Evolutionary conservation across 1,140 invertebrate species (phyloP), one percentile per base, ranked within the genome.

Genomic region (Varroa destructor): DNA sequence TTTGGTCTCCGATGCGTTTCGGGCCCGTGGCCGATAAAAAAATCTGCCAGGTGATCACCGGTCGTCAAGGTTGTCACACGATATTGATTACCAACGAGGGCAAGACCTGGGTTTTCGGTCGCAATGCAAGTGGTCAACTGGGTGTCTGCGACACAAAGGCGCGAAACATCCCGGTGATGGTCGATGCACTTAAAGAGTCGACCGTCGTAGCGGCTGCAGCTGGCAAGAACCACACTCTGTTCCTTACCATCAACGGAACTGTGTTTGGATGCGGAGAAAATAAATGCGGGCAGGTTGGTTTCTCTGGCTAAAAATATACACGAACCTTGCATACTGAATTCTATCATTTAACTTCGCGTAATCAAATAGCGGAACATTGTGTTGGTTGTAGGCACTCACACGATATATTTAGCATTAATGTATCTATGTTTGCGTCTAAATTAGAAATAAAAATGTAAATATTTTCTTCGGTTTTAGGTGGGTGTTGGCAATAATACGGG

Each of bases 231-330:
- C 93, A 96, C 77, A 89, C 90, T 1, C 81, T 95, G 0, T 90
- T 95, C 77, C 83, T 95, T 0, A 91, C 91, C 75, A 87, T 87
- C 85, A 81, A 74, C 37, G 92, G 92, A 43, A 84, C 85, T 43
- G 90, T 94, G 0, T 94, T 88, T 78, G 87, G 86, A 37, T 89
- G 88, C 77, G 91, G 91, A 37, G 90, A 93, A 76, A 94, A 94
- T 81, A 91, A 90, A 78, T 87, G 87, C 74, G 91, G 91, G 0
- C 91, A 95, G 77, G 61, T 67, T 40, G 12, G 61, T 43, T 67
- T 37, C 3, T 58, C 8, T 51, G 8, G 46, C 46, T 8, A 5
- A 51, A 51, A 51, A 5, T 51, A 51, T 51, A 51, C 4, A 5
- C 8, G 46, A 8, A 51, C 25, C 25, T 25, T 25, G 25, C 25